These are phyloP conservation scores for Paratrypauchen microcephalus DNA, from an alignment of 2,797 vertebrate genomes.

Conservation along the genomic window DNA sequence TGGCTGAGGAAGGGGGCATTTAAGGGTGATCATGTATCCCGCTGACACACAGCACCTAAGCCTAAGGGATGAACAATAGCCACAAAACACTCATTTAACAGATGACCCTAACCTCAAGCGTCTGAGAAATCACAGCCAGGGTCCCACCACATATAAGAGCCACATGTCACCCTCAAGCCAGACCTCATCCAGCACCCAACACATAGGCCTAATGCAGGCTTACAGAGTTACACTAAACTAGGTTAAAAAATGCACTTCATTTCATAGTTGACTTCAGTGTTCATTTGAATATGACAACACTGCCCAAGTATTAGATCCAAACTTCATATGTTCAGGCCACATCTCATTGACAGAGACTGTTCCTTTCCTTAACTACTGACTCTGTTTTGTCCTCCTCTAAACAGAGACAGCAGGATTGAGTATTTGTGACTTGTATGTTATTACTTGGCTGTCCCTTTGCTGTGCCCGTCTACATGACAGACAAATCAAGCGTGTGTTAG, in stretches of 20 bases:
- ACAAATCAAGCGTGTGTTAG: conserved; percentile 91
- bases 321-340: neutral
- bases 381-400: conserved; percentile 60
- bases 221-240: neutral
- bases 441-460: conserved; percentile 80
- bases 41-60: conserved; percentile 44
- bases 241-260: neutral
- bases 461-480: conserved; percentile 82
- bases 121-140: conserved; percentile 11
- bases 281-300: neutral
- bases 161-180: conserved; percentile 6
- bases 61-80: conserved; percentile 39
- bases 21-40: conserved; percentile 63
- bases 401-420: conserved; percentile 76
- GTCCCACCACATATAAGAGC: neutral
- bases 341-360: conserved; percentile 6
- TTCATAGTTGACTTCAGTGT: neutral
- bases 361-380: conserved; percentile 11
- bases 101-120: conserved; percentile 41
- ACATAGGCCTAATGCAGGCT: neutral
- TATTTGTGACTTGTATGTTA: conserved; percentile 88
- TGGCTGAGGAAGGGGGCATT: conserved; percentile 48
- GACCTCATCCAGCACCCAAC: neutral
- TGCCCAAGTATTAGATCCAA: neutral
- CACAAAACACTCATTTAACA: conserved; percentile 58